Evolutionary conservation across 1,140 invertebrate species (phyloP).

Genomic region (Mercenaria mercenaria): DNA sequence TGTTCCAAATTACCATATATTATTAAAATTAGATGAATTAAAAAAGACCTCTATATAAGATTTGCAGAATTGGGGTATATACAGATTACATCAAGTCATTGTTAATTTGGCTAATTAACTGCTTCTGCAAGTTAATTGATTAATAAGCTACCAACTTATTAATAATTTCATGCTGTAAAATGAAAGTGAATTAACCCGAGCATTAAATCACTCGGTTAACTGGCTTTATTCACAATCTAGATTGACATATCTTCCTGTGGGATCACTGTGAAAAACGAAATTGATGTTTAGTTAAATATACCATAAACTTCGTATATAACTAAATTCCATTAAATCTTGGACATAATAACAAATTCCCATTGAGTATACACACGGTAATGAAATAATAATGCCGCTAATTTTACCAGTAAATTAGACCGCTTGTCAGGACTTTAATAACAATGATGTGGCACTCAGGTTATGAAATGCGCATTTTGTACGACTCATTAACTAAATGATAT

Average conservation of each 20-base stretch:
- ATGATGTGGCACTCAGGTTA: conserved; percentile 23
- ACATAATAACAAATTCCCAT: conserved; percentile 9
- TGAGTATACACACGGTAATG: conserved; percentile 3
- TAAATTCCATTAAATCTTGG: conserved; percentile 35
- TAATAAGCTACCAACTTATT: conserved; percentile 22
- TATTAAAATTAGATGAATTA: too few species aligned
- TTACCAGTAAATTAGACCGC: conserved; percentile 26
- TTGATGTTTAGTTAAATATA: conserved; percentile 52
- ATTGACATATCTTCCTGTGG: conserved; percentile 43
- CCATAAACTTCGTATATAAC: conserved; percentile 18
- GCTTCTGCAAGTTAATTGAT: neutral
- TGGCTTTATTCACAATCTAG: neutral
- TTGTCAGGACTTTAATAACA: conserved; percentile 1
- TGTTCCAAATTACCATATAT: too few species aligned
- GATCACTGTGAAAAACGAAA: conserved; percentile 51
- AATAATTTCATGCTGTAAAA: conserved; percentile 34
- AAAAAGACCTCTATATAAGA: too few species aligned
- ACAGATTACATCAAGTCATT: neutral
- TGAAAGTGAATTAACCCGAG: conserved; percentile 44
- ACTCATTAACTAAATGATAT: conserved; percentile 37
- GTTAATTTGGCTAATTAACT: conserved; percentile 19
- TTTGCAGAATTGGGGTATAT: too few species aligned
- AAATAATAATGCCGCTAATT: conserved; percentile 59
- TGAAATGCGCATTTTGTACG: conserved; percentile 43
- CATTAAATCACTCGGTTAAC: conserved; percentile 47